Base-by-base conservation (phyloP, 2,888 invertebrate genomes). In the Phania funesta region DNA sequence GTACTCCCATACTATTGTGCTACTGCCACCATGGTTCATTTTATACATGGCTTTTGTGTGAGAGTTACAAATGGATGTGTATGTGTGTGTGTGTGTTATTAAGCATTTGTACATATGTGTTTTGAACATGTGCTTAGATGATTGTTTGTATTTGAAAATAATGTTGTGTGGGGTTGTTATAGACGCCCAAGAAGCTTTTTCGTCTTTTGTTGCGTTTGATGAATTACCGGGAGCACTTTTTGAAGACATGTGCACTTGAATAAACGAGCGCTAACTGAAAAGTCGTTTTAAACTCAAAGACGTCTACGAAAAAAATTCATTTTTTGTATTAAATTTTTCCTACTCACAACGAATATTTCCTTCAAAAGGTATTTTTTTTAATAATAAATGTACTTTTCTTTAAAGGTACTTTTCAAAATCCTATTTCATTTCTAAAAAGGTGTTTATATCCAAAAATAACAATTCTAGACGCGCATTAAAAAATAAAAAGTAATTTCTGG, bases 151-250 rank as follows among this genome's bases (percentile, higher is more conserved):
- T 62, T 60, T 71, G 35, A 48, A 54, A 60, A 56, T 76, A 54
- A 62, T 29, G 41, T 71, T 74, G 56, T 29, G 64, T 68, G 68
- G 22, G 44, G 70, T 56, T 60, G 73, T 64, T 60, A 62, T 64
- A 46, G 79, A 68, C 83, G 75, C 74, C 80, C 73, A 83, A 82
- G 64, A 83, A 78, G 80, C 77, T 78, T 75, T 82, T 74, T 78
- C 77, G 77, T 68, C 81, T 78, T 76, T 83, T 83, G 73, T 74
- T 76, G 64, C 87, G 86, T 89, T 88, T 88, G 88, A 88, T 88
- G 88, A 88, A 89, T 88, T 88, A 87, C 88, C 87, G 87, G 86
- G 85, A 78, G 68, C 78, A 64, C 70, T 73, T 62, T 81, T 81
- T 54, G 24, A 62, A 60, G 67, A 81, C 67, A 73, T 67, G 71